Percentiles rank a stretch among this genome's conserved stretches.
Conservation (phyloP, 1,140 invertebrate genomes). For the Sinonovacula constricta region DNA sequence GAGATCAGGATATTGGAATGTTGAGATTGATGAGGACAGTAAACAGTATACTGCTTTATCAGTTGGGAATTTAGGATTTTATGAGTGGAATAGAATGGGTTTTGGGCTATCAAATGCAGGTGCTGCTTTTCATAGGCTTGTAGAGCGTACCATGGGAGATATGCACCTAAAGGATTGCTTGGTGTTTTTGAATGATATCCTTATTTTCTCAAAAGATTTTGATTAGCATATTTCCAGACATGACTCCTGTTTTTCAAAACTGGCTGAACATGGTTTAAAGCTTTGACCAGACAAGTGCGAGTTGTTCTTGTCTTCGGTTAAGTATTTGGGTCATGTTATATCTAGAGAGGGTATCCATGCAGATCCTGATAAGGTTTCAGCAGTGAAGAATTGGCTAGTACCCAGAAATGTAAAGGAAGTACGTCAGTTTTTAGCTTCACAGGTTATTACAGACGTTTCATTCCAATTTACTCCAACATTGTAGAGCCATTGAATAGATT, state of each 20-base stretch:
- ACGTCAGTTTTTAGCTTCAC: not conserved
- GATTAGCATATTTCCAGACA: not conserved
- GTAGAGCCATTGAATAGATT: too few species aligned
- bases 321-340: not conserved
- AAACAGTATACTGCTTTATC: constrained; percentile 71
- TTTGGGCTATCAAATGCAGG: not conserved
- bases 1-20: constrained; percentile 69
- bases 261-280: not conserved
- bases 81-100: constrained; percentile 16
- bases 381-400: not conserved
- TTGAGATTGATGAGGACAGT: constrained; percentile 70
- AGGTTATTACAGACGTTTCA: too few species aligned
- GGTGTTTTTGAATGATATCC: not conserved
- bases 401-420: not conserved
- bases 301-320: not conserved
- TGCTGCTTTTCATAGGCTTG: constrained; percentile 18
- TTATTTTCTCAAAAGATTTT: not conserved
- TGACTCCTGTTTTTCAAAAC: not conserved
- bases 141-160: constrained; percentile 3
- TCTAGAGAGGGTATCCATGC: not conserved
- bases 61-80: constrained; percentile 28
- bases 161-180: constrained; percentile 3
- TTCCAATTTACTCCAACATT: too few species aligned
- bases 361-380: not conserved
- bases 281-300: not conserved